Conservation (phyloP, 2,113 vertebrate species). For the Amazona vittata region DNA sequence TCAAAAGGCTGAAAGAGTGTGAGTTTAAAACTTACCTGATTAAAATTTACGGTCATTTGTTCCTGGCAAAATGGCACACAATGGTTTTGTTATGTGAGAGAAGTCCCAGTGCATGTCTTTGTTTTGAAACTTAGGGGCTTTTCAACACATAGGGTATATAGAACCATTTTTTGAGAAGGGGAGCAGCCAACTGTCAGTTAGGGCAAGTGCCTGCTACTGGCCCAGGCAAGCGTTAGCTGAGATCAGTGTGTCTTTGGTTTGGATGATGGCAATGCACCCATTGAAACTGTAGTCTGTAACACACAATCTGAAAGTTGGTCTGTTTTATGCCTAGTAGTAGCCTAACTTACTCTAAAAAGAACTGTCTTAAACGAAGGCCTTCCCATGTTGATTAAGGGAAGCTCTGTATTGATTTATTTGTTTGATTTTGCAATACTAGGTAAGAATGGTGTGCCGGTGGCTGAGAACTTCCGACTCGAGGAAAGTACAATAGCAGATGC, state of each 20-base stretch:
- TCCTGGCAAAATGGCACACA: neutral
- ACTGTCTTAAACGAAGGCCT: neutral
- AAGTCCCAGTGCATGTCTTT: neutral
- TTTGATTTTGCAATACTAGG: slow-evolving; percentile 73
- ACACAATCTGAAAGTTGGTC: neutral
- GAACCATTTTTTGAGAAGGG: neutral
- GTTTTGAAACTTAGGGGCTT: neutral
- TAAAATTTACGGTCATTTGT: neutral
- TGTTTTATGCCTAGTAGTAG: neutral
- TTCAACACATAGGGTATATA: neutral
- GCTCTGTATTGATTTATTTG: neutral
- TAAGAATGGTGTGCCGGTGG: slow-evolving; percentile 82
- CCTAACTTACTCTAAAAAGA: neutral
- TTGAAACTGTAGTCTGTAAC: neutral
- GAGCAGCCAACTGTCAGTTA: neutral
- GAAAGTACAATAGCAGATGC: slow-evolving; percentile 73
- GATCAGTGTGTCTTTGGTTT: neutral
- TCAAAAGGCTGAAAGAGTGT: neutral
- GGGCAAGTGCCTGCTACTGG: neutral
- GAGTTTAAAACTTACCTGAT: neutral
- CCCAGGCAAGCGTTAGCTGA: neutral
- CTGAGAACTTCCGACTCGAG: slow-evolving; percentile 87
- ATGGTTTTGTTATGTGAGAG: neutral
- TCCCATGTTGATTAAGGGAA: neutral
- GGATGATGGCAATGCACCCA: neutral